Evolutionary conservation across 2,113 vertebrate species (phyloP).

Genomic region (Porphyrio hochstetteri): DNA sequence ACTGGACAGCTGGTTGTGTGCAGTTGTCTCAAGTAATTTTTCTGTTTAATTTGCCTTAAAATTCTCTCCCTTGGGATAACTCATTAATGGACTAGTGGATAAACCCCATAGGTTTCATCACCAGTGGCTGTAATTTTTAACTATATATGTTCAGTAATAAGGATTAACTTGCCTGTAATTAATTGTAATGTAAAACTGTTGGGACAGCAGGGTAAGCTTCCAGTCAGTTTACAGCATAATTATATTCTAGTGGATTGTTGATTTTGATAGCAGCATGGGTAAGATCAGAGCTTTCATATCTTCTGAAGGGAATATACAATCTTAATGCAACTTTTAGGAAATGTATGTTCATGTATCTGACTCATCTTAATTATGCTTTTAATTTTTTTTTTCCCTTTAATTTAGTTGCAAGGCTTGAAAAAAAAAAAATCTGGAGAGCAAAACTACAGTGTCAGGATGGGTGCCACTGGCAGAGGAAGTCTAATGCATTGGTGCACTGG

Average conservation of each 20-base stretch:
- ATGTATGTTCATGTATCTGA: background rate
- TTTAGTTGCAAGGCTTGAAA: background rate
- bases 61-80: background rate
- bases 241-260: background rate
- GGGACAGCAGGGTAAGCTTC: background rate
- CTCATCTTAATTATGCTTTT: background rate
- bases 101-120: background rate
- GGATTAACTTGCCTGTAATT: background rate
- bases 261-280: background rate
- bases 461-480: slow-evolving; percentile 4
- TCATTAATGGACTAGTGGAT: background rate
- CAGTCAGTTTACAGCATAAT: background rate
- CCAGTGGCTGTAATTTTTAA: background rate
- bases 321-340: background rate
- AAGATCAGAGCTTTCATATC: background rate
- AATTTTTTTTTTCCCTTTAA: background rate
- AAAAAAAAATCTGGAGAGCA: background rate
- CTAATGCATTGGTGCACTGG: slow-evolving; percentile 5
- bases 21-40: background rate
- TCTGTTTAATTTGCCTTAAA: background rate
- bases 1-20: background rate
- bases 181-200: background rate
- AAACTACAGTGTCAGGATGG: background rate
- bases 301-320: background rate
- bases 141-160: background rate